These are phyloP conservation scores for Parauchenoglanis punctatus DNA, from an alignment of 2,797 vertebrate species.

Conservation along the genomic window DNA sequence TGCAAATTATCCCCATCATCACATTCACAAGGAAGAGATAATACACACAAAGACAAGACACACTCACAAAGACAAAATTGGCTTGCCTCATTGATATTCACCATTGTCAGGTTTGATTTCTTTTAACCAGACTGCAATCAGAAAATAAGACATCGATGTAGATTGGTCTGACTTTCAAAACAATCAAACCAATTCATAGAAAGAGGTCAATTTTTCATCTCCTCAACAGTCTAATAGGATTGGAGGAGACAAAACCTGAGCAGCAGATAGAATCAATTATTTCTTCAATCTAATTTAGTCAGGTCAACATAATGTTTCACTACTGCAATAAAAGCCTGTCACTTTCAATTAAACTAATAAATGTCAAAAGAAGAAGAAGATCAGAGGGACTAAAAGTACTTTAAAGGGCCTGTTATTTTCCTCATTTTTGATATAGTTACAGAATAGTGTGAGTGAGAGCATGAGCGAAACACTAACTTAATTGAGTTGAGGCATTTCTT, in stretches of 20 bases:
- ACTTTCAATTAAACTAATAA: not conserved
- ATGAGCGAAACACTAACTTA: not conserved
- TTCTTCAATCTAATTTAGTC: not conserved
- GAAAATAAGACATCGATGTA: slow-evolving; percentile 57
- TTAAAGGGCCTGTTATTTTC: not conserved
- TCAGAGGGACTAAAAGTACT: not conserved
- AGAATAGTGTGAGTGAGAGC: not conserved
- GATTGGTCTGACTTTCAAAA: slow-evolving; percentile 45
- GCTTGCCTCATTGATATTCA: slow-evolving; percentile 31
- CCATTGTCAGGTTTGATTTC: slow-evolving; percentile 13
- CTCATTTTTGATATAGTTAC: not conserved
- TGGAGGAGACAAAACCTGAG: slow-evolving; percentile 64
- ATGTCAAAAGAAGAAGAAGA: not conserved
- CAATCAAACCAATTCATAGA: slow-evolving; percentile 60
- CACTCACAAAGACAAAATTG: not conserved
- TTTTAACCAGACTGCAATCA: slow-evolving; percentile 15
- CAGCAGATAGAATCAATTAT: slow-evolving; percentile 1
- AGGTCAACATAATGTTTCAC: not conserved
- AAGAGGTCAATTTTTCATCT: slow-evolving; percentile 40
- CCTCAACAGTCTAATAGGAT: slow-evolving; percentile 69
- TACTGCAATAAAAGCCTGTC: not conserved
- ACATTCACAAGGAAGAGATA: not conserved
- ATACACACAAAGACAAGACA: not conserved
- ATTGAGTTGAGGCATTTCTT: not conserved
- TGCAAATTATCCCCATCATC: slow-evolving; percentile 12